These are phyloP conservation scores for Noctua fimbriata DNA, from an alignment of 2,888 invertebrate species.

Conservation along the genomic window DNA sequence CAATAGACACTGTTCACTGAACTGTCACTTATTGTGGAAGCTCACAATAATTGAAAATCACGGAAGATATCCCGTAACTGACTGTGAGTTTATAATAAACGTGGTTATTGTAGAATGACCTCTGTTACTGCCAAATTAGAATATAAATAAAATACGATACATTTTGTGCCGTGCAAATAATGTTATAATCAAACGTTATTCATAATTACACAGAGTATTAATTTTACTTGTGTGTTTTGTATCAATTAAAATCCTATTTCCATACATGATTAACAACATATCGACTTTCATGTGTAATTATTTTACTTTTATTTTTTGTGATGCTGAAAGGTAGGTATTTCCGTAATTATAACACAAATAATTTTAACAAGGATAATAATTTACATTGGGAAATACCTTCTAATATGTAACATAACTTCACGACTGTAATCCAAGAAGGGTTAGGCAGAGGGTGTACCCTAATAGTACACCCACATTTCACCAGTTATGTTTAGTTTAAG, in stretches of 20 bases:
- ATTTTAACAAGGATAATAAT: background rate
- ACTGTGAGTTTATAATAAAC: background rate
- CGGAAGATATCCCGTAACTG: no score
- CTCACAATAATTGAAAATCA: no score
- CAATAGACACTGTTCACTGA: no score
- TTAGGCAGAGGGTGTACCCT: background rate
- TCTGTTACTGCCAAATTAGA: background rate
- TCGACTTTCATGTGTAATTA: conserved; percentile 32
- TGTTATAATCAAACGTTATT: background rate
- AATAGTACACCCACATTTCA: background rate
- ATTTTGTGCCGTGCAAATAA: conserved; percentile 20
- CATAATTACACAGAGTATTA: conserved; percentile 23
- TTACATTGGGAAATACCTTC: background rate
- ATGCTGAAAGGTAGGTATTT: background rate
- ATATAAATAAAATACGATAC: conserved; percentile 4
- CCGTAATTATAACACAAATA: background rate
- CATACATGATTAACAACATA: background rate
- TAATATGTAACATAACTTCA: background rate
- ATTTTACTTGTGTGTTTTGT: conserved; percentile 28
- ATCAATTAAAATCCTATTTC: conserved; percentile 31
- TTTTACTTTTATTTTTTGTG: background rate
- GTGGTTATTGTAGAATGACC: background rate
- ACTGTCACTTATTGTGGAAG: no score
- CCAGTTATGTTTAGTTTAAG: background rate
- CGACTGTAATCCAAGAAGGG: background rate